Conservation (phyloP, 2,113 vertebrate species). For the Dinomys branickii region DNA sequence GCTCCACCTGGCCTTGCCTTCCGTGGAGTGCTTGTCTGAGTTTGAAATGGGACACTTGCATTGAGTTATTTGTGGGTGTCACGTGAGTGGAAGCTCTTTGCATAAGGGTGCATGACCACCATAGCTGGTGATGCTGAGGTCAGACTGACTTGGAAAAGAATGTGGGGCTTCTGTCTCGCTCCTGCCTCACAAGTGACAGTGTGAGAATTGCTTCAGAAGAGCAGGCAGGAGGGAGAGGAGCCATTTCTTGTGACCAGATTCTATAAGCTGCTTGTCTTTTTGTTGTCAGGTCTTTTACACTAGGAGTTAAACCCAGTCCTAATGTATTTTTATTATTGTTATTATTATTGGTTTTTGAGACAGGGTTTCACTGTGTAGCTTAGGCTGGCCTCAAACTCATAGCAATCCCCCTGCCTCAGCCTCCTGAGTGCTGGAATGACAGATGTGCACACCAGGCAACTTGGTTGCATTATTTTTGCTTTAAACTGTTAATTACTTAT, state of each 20-base stretch:
- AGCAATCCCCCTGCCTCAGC: not conserved
- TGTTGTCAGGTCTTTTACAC: not conserved
- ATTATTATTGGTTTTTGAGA: not conserved
- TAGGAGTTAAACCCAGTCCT: accelerated
- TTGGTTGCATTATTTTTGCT: not conserved
- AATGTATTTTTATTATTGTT: too few relatives aligned
- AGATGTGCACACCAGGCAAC: not conserved
- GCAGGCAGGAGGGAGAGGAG: accelerated
- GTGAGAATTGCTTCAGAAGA: not conserved
- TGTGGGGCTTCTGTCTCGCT: not conserved
- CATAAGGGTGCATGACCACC: accelerated
- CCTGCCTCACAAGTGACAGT: not conserved
- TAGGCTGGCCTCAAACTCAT: not conserved
- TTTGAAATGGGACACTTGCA: not conserved
- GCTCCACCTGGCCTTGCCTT: accelerated
- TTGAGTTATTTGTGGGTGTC: not conserved
- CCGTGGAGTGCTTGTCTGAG: not conserved
- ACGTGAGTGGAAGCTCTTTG: not conserved
- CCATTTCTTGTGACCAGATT: accelerated
- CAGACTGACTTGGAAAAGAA: not conserved
- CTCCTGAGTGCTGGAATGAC: not conserved
- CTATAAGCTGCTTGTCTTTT: not conserved
- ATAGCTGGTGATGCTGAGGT: accelerated
- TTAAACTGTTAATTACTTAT: not conserved
- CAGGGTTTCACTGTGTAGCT: not conserved